These are phyloP conservation scores for Poeciliopsis presidionis DNA, from an alignment of 2,797 vertebrate species.

Conservation along the genomic window DNA sequence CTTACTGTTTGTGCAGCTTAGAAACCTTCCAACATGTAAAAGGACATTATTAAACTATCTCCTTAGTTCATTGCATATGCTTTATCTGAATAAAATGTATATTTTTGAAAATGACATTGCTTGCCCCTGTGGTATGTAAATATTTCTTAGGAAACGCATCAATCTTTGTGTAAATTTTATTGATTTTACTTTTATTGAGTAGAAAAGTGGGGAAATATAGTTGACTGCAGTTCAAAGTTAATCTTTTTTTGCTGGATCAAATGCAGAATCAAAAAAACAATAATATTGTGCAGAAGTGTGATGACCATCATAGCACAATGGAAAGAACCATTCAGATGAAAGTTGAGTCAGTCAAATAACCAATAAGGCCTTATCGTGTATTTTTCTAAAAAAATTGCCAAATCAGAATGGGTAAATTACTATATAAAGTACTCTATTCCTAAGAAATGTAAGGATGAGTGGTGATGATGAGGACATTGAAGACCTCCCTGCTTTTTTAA, in stretches of 20 bases:
- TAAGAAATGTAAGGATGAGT: neutral
- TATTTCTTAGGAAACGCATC: neutral
- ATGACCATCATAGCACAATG: neutral
- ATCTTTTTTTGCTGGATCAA: neutral
- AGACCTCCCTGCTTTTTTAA: neutral
- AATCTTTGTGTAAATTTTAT: constrained; percentile 1
- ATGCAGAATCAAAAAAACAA: neutral
- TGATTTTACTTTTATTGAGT: neutral
- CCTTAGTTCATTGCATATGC: neutral
- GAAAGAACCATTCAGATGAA: neutral
- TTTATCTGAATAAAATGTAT: neutral
- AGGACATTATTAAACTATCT: constrained; percentile 32
- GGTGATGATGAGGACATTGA: neutral
- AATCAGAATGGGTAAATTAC: neutral
- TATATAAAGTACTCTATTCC: neutral
- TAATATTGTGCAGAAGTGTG: neutral
- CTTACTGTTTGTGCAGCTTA: constrained; percentile 53
- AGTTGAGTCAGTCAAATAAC: neutral
- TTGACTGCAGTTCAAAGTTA: neutral
- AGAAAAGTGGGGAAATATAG: too few species aligned
- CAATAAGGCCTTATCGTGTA: neutral
- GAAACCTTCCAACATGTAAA: constrained; percentile 29
- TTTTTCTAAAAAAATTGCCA: neutral
- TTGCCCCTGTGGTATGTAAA: neutral
- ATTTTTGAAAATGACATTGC: neutral